Percentiles rank a stretch among this genome's conserved stretches.
These are phyloP conservation scores for Polyodon spathula DNA, from an alignment of 2,113 vertebrate species.

Conservation along the genomic window DNA sequence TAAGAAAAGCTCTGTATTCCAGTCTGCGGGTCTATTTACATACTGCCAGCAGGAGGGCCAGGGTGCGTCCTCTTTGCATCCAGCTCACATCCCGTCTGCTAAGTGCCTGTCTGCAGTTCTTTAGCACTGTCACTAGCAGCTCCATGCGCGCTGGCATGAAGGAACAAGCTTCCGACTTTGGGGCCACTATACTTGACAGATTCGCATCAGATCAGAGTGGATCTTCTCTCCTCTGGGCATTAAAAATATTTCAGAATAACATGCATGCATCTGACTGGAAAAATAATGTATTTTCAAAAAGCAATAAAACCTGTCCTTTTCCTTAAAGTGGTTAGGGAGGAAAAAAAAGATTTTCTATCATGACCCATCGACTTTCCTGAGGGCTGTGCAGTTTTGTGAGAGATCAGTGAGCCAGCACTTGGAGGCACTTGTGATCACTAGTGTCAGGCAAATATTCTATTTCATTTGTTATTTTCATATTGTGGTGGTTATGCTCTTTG, in stretches of 20 bases:
- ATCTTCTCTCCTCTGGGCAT: not conserved
- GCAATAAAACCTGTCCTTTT: too few relatives aligned
- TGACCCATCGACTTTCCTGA: too few relatives aligned
- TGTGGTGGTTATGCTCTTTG: too few relatives aligned
- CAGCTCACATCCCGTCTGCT: constrained; percentile 54
- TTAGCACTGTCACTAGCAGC: constrained; percentile 49
- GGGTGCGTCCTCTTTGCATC: constrained; percentile 50
- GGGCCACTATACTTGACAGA: not conserved
- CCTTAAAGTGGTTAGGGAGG: too few relatives aligned
- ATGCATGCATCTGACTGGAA: not conserved
- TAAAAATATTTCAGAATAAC: not conserved
- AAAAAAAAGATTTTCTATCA: too few relatives aligned
- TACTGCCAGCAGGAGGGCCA: constrained; percentile 58
- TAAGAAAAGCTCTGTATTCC: constrained; percentile 36
- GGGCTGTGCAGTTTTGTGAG: too few relatives aligned
- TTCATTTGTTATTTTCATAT: too few relatives aligned
- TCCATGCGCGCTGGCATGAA: constrained; percentile 53
- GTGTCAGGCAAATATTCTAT: too few relatives aligned
- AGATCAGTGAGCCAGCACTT: too few relatives aligned
- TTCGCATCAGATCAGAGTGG: not conserved
- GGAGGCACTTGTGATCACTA: too few relatives aligned
- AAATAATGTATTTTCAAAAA: too few relatives aligned
- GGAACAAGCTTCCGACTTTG: constrained; percentile 41
- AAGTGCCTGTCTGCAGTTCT: constrained; percentile 57
- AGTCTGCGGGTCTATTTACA: constrained; percentile 69